phyloP scores from a whole-genome alignment of 2,113 vertebrate species.

The Drymodes brunneopygia region DNA sequence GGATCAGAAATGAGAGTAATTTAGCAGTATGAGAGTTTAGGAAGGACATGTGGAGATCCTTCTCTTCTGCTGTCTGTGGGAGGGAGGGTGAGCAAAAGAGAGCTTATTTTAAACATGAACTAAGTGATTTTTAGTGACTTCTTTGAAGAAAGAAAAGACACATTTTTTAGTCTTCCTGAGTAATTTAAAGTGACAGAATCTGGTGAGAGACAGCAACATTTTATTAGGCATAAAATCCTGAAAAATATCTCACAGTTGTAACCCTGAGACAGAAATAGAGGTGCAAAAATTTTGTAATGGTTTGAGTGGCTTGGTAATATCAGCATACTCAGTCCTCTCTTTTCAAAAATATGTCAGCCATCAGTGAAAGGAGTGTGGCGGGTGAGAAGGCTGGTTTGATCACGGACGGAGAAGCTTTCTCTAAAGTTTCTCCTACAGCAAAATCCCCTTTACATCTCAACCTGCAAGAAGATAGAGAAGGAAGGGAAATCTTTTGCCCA shows the following conservation, averaged over 20 bases:
- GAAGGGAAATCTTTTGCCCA: not conserved
- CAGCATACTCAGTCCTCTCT: not conserved
- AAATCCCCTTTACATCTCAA: not conserved
- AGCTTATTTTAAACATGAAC: slow-evolving; percentile 12
- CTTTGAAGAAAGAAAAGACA: not conserved
- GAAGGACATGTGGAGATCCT: not conserved
- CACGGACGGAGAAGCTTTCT: not conserved
- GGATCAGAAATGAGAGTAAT: not conserved
- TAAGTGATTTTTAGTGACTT: slow-evolving; percentile 8
- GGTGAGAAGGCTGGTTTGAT: not conserved
- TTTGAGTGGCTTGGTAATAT: not conserved
- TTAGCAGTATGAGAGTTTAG: not conserved
- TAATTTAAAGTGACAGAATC: slow-evolving; percentile 31
- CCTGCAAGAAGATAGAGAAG: not conserved
- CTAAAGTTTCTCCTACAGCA: not conserved
- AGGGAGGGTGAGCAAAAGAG: slow-evolving; percentile 9
- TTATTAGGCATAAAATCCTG: slow-evolving; percentile 14
- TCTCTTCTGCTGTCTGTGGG: not conserved
- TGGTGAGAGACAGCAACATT: not conserved
- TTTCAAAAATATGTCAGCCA: not conserved
- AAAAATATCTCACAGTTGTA: not conserved
- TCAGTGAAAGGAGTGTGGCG: not conserved
- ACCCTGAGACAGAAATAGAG: slow-evolving; percentile 24
- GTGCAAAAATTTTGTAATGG: not conserved
- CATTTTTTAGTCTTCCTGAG: not conserved